A percentile compares a stretch with the other conserved stretches of the same genome.
Evolutionary conservation across 2,797 vertebrate genomes (phyloP).

Genomic region (Halcyon leucocephala): DNA sequence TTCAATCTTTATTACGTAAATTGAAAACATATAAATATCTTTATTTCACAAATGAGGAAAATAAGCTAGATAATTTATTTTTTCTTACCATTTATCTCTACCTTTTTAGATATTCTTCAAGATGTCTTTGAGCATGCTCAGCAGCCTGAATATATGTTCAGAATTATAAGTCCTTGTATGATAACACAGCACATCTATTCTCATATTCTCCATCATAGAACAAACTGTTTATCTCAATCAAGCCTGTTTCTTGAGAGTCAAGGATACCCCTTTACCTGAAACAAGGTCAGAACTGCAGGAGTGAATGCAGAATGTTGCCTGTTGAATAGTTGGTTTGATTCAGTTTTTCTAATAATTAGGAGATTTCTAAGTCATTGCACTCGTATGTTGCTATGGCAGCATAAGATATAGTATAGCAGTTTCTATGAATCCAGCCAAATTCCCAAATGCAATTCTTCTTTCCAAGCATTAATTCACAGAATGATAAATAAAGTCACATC

Average conservation of each 20-base stretch:
- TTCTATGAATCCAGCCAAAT: background rate
- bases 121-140: background rate
- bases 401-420: background rate
- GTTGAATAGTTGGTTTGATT: conserved; percentile 21
- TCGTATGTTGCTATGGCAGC: conserved; percentile 58
- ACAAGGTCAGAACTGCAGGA: background rate
- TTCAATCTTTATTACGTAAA: background rate
- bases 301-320: background rate
- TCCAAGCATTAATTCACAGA: background rate
- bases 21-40: background rate
- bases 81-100: background rate
- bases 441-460: background rate
- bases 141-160: background rate
- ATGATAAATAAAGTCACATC: background rate
- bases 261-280: background rate
- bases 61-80: background rate
- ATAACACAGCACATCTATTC: background rate
- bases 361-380: background rate
- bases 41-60: background rate
- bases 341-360: conserved; percentile 15
- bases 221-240: background rate
- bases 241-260: background rate
- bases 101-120: background rate
- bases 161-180: background rate
- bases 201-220: background rate